Evolutionary conservation across 2,113 vertebrate genomes (phyloP).

Genomic region (Prionailurus bengalensis): DNA sequence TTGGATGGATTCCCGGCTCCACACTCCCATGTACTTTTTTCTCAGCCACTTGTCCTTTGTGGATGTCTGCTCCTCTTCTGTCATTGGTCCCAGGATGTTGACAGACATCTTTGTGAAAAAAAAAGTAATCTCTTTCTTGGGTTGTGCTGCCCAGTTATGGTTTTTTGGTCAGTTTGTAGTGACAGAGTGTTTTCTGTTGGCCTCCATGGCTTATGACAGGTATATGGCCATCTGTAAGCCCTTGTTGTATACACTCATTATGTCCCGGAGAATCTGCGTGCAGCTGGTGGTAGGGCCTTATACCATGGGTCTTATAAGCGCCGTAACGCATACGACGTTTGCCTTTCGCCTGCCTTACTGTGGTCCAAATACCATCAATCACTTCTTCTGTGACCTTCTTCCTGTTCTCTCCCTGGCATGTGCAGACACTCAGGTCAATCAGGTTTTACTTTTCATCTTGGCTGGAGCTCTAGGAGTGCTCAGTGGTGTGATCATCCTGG

Average conservation of each 20-base stretch:
- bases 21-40: slow-evolving; percentile 74
- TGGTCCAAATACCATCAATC: slow-evolving; percentile 64
- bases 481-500: slow-evolving; percentile 45
- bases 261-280: slow-evolving; percentile 59
- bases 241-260: slow-evolving; percentile 60
- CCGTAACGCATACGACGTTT: neutral
- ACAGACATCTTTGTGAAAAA: slow-evolving; percentile 64
- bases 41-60: slow-evolving; percentile 78
- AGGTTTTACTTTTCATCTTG: slow-evolving; percentile 42
- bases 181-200: slow-evolving; percentile 74
- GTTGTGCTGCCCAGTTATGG: slow-evolving; percentile 68
- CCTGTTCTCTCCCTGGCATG: slow-evolving; percentile 66
- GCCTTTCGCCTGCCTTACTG: slow-evolving; percentile 61
- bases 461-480: slow-evolving; percentile 40
- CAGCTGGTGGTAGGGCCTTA: slow-evolving; percentile 58
- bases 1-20: slow-evolving; percentile 51
- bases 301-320: neutral
- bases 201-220: slow-evolving; percentile 70
- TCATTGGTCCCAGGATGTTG: slow-evolving; percentile 67
- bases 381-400: slow-evolving; percentile 77
- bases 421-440: slow-evolving; percentile 43
- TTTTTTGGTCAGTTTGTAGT: slow-evolving; percentile 65
- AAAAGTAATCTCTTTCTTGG: slow-evolving; percentile 67
- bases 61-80: slow-evolving; percentile 73
- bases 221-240: slow-evolving; percentile 68